A percentile compares a stretch with the other conserved stretches of the same genome.
Evolutionary conservation across 2,797 vertebrate species (phyloP).

Genomic region (Chiroxiphia lanceolata): DNA sequence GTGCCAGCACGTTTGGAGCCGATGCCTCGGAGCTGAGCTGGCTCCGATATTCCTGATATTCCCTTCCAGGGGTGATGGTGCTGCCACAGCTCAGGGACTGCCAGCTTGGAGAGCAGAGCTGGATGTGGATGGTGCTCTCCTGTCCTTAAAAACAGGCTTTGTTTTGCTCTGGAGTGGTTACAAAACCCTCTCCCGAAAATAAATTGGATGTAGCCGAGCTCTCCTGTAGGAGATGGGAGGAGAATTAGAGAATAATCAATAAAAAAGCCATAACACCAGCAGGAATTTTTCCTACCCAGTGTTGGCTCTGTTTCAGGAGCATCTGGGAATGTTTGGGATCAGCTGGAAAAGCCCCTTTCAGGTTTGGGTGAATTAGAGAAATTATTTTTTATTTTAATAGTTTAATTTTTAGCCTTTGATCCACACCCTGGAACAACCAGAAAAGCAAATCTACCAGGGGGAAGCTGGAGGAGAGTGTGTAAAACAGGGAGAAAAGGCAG

Average conservation of each 20-base stretch:
- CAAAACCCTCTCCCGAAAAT: not conserved
- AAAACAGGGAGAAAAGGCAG: not conserved
- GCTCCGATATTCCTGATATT: not conserved
- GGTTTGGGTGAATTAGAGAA: not conserved
- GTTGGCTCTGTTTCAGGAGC: not conserved
- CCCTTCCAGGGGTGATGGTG: not conserved
- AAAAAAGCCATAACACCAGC: not conserved
- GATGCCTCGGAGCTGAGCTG: not conserved
- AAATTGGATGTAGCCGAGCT: fast-evolving
- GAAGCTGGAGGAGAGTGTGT: not conserved
- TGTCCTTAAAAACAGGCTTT: not conserved
- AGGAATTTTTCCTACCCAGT: not conserved
- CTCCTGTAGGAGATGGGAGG: fast-evolving
- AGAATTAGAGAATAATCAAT: not conserved
- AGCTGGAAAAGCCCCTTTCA: not conserved
- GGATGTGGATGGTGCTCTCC: not conserved
- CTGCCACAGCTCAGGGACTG: not conserved
- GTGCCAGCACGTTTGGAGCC: not conserved
- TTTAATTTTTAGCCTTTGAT: not conserved
- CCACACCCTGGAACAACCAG: not conserved
- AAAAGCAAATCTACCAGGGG: not conserved
- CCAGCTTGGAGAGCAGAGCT: not conserved
- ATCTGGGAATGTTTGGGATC: not conserved
- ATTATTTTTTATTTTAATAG: not conserved
- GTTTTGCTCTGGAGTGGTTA: not conserved